Base-by-base conservation (phyloP, 2,888 invertebrate genomes). In the Drosophila atripex region DNA sequence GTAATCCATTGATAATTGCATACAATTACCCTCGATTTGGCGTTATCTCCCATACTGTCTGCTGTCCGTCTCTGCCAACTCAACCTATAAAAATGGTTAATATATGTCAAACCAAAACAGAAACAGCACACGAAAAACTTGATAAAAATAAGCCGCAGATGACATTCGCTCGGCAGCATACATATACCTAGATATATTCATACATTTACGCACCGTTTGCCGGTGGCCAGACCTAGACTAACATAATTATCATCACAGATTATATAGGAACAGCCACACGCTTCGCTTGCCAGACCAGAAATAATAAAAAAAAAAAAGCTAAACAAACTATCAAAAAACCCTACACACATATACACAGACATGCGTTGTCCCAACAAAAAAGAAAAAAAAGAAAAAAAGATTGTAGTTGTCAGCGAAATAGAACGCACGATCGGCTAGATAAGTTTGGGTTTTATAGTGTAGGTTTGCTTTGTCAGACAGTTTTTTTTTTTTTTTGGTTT, bases 341-440 rank as follows among this genome's bases (percentile, higher is more conserved):
- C 59, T 59, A 30, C 47, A 57, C 23, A 49, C 23, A 28, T 18
- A 51, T 47, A 38, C 21, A 71, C 54, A 53, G 61, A 78, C 69
- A 77, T 77, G 80, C 76, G 78, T 78, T 68, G 73, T 68, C 53
- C 39, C 9, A 39, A 12, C n/a, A 11, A 55, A 18, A 23, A 60
- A 46, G 59, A 39, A 21, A 54, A n/a, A 28, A 57, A 45, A 4
- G 3, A 21, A 21, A 23, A 60, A 45, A 38, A 28, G 38, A 50
- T 61, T 46, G 54, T 43, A 47, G 45, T 64, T 80, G 80, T 54
- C 75, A 64, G 35, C 73, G 53, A 65, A 58, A 68, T 84, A 57
- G 82, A 76, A 80, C 86, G 71, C 87, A 78, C 87, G 80, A 82
- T 82, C 76, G 59, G 56, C 21, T 74, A 72, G 82, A 84, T 82